A percentile compares a stretch with the other conserved stretches of the same genome.
These are phyloP conservation scores for Drosophila ambigua DNA, from an alignment of 1,140 invertebrate species.

Conservation along the genomic window DNA sequence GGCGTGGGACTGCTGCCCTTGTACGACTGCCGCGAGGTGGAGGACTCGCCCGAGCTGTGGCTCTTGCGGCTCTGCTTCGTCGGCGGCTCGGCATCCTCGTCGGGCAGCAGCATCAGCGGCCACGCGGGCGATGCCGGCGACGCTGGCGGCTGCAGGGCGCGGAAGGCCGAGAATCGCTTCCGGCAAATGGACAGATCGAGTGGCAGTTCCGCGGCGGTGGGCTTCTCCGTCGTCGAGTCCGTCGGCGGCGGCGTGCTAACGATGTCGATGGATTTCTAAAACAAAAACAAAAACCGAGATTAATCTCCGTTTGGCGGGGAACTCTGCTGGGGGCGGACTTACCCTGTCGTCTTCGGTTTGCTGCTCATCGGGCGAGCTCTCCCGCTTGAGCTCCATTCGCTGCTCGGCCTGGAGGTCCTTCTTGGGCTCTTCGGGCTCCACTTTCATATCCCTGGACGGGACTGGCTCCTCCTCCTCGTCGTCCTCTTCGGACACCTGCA, in stretches of 20 bases:
- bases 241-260: slow-evolving; percentile 69
- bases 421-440: slow-evolving; percentile 9
- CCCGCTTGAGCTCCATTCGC: slow-evolving; percentile 10
- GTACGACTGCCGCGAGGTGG: slow-evolving; percentile 55
- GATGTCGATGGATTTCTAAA: slow-evolving; percentile 78
- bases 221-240: slow-evolving; percentile 40
- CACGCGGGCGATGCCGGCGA: slow-evolving; percentile 17
- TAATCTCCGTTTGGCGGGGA: neutral
- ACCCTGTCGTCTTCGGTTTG: slow-evolving; percentile 69
- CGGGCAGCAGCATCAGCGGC: slow-evolving; percentile 29
- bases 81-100: slow-evolving; percentile 29
- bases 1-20: slow-evolving; percentile 70
- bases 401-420: slow-evolving; percentile 11
- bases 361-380: slow-evolving; percentile 32
- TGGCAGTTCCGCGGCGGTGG: slow-evolving; percentile 86
- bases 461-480: slow-evolving; percentile 37
- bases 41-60: slow-evolving; percentile 63
- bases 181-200: slow-evolving; percentile 89
- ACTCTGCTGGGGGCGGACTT: neutral
- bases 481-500: slow-evolving; percentile 49
- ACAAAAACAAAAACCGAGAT: neutral
- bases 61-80: slow-evolving; percentile 39
- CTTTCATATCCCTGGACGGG: slow-evolving; percentile 15
- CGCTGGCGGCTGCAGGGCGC: no score
- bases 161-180: slow-evolving; percentile 39